A percentile compares a stretch with the other conserved stretches of the same genome.
phyloP scores from a whole-genome alignment of 92 coral and sea anemone genomes.

The Diadumene lineata region DNA sequence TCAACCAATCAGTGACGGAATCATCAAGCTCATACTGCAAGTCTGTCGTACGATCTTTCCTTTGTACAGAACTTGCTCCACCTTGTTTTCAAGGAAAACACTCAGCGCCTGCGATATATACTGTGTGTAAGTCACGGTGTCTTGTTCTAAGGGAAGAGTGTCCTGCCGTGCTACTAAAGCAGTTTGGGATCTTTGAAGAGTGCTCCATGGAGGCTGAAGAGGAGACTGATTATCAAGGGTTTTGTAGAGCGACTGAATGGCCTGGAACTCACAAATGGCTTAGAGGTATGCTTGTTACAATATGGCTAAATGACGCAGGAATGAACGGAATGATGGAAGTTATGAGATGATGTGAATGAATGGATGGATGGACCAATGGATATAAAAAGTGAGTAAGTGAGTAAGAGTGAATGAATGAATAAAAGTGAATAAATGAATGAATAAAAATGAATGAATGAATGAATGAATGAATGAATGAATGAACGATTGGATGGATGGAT shows the following conservation, averaged over 20 bases:
- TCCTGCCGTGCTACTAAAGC: conserved; percentile 34
- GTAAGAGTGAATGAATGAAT: neutral
- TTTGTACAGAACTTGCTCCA: conserved; percentile 61
- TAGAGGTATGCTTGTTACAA: neutral
- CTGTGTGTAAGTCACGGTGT: conserved; percentile 62
- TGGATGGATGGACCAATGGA: neutral
- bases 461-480: conserved; percentile 1
- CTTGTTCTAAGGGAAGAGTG: conserved; percentile 40
- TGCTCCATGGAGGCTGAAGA: conserved; percentile 45
- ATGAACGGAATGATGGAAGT: too few relatives aligned
- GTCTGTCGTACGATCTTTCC: conserved; percentile 3
- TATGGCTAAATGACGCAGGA: too few relatives aligned
- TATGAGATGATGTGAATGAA: neutral
- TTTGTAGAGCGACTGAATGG: conserved; percentile 58
- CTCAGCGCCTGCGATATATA: conserved; percentile 45
- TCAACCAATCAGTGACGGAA: conserved; percentile 1
- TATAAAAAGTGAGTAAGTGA: too few relatives aligned
- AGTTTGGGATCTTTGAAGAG: conserved; percentile 44
- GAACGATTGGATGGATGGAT: neutral
- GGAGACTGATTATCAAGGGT: conserved; percentile 38
- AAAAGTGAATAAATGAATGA: neutral
- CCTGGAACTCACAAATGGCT: conserved; percentile 55
- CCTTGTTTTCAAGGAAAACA: conserved; percentile 58
- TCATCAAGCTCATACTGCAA: conserved; percentile 8
- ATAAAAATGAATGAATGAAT: neutral